Evolutionary conservation across 2,888 invertebrate species (phyloP), one percentile per base, ranked within the genome.

Genomic region (Aphrophora alni): DNA sequence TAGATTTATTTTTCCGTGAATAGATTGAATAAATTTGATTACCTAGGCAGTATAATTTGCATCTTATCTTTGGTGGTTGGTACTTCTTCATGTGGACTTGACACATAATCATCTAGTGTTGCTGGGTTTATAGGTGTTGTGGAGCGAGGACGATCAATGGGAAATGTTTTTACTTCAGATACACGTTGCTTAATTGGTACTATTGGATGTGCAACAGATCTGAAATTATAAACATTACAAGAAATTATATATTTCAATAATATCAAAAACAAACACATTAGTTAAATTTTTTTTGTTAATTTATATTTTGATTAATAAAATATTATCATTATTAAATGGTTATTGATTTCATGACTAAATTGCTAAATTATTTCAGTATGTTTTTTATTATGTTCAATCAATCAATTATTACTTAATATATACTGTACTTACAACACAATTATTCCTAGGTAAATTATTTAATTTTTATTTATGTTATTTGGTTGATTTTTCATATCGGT

Each of bases 111-210:
- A 86, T 95, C 94, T 79, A 95, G 88, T 71, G 93, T 90, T 69
- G 92, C 92, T 28, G 93, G 93, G 87, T 92, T 93, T 82, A 93
- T 90, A n/a, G 94, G 93, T 17, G 94, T 93, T 68, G 93, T 92
- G 33, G 93, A 92, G 80, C 95, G 89, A 84, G 95, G 94, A 75
- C 96, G 89, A 84, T 94, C 94, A 76, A 94, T 92, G 0, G 94
- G 93, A 85, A 91, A 93, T 8, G 93, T 94, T 86, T 91, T 93
- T 82, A 92, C 89, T 86, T 92, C 92, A 87, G 90, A 89, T 75
- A 89, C 89, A 75, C 94, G 90, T 87, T 94, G 93, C 86, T 93
- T 93, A 85, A 96, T 92, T 27, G 97, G 96, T 83, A 96, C 92
- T 86, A 97, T 93, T 24, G 95, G 94, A 84, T 96, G 89, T 28